These are phyloP conservation scores for Eublepharis macularius DNA, from an alignment of 2,113 vertebrate species.

Conservation along the genomic window DNA sequence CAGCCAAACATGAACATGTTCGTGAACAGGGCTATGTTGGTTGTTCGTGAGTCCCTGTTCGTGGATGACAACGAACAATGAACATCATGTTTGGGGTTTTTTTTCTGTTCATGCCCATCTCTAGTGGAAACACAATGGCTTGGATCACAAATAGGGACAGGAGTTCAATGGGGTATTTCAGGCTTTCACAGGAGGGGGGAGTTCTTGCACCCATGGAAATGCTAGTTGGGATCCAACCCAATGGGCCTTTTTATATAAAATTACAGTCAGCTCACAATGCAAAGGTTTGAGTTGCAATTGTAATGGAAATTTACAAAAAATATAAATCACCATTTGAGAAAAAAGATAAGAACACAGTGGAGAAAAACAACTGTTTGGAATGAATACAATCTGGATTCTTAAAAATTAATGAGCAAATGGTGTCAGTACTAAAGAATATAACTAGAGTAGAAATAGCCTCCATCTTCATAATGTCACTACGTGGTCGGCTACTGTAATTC, in stretches of 20 bases:
- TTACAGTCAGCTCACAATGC: not conserved
- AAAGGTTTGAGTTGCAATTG: not conserved
- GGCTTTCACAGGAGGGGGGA: no score
- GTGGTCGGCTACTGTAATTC: not conserved
- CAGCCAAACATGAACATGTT: no score
- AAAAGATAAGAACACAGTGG: not conserved
- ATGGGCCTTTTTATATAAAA: not conserved
- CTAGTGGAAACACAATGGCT: no score
- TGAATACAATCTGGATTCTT: not conserved
- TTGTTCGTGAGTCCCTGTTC: no score
- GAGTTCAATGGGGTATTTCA: no score
- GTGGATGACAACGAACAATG: no score
- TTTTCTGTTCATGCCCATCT: no score
- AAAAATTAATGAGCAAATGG: not conserved
- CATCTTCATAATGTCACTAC: not conserved
- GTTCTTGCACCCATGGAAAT: no score
- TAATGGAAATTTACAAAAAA: not conserved
- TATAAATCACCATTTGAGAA: not conserved
- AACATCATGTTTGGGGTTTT: no score
- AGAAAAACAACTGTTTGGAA: not conserved
- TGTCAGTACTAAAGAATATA: not conserved
- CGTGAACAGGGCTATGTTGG: no score
- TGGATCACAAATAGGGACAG: no score
- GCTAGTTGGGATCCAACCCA: no score
- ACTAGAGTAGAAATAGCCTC: not conserved